Evolutionary conservation across 1,140 invertebrate genomes (phyloP).

Genomic region (Oedothorax gibbosus): DNA sequence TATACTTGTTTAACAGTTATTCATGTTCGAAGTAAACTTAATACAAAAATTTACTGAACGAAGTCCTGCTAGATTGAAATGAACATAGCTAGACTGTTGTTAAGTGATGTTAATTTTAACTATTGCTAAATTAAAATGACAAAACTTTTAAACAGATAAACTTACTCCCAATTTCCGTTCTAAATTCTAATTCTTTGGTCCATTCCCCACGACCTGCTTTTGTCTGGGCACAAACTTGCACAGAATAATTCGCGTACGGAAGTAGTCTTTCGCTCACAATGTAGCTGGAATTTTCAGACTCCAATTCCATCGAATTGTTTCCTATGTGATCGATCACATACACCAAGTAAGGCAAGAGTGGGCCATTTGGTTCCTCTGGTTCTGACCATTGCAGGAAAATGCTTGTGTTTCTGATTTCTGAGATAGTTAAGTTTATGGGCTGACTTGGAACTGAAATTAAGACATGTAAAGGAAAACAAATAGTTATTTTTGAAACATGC

Average conservation of each 20-base stretch:
- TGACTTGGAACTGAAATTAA: constrained; percentile 11
- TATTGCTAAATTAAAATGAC: no score
- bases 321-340: neutral
- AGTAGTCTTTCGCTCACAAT: neutral
- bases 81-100: no score
- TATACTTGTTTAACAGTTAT: no score
- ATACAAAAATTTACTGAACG: no score
- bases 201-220: neutral
- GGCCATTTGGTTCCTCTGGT: constrained; percentile 6
- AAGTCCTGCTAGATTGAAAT: no score
- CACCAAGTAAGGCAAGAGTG: neutral
- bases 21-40: no score
- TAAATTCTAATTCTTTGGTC: neutral
- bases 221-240: neutral
- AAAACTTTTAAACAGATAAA: neutral
- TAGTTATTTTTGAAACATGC: neutral
- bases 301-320: neutral
- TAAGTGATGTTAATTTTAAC: no score
- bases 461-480: neutral
- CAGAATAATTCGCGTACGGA: neutral
- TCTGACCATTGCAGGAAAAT: neutral
- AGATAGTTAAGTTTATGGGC: neutral
- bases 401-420: neutral
- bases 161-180: neutral
- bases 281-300: neutral